Evolutionary conservation across 2,888 invertebrate species (phyloP).

Genomic region (Steinernema hermaphroditum): DNA sequence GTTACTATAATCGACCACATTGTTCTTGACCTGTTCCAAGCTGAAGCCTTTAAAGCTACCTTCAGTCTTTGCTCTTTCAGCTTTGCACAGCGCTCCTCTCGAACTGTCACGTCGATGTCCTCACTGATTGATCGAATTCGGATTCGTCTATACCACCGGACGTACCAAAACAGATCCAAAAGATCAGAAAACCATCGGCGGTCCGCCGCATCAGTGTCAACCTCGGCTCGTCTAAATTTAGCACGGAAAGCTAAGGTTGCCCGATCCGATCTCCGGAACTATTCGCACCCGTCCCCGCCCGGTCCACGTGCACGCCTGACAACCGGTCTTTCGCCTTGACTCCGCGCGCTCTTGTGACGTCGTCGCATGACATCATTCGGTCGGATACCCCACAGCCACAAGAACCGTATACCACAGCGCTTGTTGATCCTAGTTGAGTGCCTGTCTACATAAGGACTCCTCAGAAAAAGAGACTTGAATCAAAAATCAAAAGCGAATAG

Average conservation of each 20-base stretch:
- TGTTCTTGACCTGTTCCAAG: too few relatives aligned
- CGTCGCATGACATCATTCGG: background rate
- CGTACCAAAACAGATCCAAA: conserved; percentile 2
- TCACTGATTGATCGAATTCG: conserved; percentile 7
- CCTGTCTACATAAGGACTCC: background rate
- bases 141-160: background rate
- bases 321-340: conserved; percentile 18
- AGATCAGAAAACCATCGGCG: background rate
- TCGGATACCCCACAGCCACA: background rate
- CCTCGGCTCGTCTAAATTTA: background rate
- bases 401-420: background rate
- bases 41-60: too few relatives aligned
- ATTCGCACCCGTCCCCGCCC: background rate
- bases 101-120: background rate
- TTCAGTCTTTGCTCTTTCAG: background rate
- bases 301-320: background rate
- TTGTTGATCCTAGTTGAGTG: background rate
- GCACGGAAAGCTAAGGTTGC: background rate
- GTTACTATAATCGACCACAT: too few relatives aligned
- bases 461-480: background rate
- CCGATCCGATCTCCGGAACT: background rate
- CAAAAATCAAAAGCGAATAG: background rate
- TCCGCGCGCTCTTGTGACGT: conserved; percentile 28
- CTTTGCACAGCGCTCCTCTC: conserved; percentile 3
- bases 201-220: background rate